phyloP scores from a whole-genome alignment of 1,140 invertebrate species.

The Calephelis nemesis region DNA sequence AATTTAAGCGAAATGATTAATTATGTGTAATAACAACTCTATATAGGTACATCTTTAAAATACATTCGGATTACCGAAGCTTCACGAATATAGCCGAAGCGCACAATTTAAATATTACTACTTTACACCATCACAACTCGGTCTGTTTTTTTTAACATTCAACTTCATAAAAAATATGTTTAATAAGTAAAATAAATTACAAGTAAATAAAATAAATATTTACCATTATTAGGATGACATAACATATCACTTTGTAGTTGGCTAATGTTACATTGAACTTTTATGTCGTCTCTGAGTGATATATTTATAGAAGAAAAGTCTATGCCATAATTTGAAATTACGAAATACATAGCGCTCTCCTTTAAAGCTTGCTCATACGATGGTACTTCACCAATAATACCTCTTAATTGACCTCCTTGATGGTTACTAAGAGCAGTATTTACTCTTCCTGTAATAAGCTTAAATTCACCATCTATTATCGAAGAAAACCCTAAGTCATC shows the following conservation, averaged over 20 bases:
- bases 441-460: conserved; percentile 53
- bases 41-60: no score
- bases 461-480: conserved; percentile 54
- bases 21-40: no score
- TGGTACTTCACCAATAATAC: conserved; percentile 43
- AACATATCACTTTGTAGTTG: conserved; percentile 21
- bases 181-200: conserved; percentile 14
- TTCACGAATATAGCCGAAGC: no score
- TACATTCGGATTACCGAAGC: no score
- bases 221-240: conserved; percentile 53
- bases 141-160: no score
- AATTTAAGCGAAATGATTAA: no score
- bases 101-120: no score
- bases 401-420: conserved; percentile 49
- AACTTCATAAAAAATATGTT: not conserved
- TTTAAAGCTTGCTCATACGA: conserved; percentile 46
- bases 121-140: no score
- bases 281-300: conserved; percentile 40
- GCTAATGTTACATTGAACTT: conserved; percentile 41
- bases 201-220: conserved; percentile 20
- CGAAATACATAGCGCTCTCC: conserved; percentile 44
- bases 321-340: conserved; percentile 42
- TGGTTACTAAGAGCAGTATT: conserved; percentile 38
- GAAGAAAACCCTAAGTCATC: conserved; percentile 51
- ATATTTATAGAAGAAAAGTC: conserved; percentile 36